Conservation (phyloP, 2,113 vertebrate genomes). For the Rana temporaria region DNA sequence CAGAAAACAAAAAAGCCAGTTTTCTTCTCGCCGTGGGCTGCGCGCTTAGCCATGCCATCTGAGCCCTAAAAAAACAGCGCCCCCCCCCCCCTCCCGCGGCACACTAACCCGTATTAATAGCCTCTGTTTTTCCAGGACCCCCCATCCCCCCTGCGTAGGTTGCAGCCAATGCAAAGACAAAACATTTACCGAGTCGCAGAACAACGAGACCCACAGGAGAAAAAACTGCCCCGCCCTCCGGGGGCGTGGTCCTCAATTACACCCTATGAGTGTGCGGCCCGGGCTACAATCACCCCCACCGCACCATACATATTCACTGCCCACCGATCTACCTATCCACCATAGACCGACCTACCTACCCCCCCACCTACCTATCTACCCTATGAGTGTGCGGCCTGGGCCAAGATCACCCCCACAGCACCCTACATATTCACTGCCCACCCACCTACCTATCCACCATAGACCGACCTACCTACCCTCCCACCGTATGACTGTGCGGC, state of each 20-base stretch:
- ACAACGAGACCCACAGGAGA: constrained; percentile 67
- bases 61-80: constrained; percentile 96
- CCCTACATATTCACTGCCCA: background rate
- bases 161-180: constrained; percentile 86
- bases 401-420: too few species aligned
- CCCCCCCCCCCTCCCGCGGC: constrained; percentile 84
- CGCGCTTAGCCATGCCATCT: constrained; percentile 98
- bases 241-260: too few species aligned
- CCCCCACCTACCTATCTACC: background rate
- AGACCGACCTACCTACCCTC: too few species aligned
- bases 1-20: constrained; percentile 91
- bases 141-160: constrained; percentile 77
- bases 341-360: background rate
- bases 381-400: too few species aligned
- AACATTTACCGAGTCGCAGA: constrained; percentile 92
- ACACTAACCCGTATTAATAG: constrained; percentile 93
- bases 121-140: constrained; percentile 76
- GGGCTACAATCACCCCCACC: too few species aligned
- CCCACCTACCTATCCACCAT: background rate
- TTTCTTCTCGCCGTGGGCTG: constrained; percentile 92
- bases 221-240: background rate
- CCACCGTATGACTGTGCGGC: too few species aligned
- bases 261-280: too few species aligned
- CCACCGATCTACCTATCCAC: too few species aligned
- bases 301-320: too few species aligned